Conservation (phyloP, 2,113 vertebrate species). For the Phylloscopus trochilus region DNA sequence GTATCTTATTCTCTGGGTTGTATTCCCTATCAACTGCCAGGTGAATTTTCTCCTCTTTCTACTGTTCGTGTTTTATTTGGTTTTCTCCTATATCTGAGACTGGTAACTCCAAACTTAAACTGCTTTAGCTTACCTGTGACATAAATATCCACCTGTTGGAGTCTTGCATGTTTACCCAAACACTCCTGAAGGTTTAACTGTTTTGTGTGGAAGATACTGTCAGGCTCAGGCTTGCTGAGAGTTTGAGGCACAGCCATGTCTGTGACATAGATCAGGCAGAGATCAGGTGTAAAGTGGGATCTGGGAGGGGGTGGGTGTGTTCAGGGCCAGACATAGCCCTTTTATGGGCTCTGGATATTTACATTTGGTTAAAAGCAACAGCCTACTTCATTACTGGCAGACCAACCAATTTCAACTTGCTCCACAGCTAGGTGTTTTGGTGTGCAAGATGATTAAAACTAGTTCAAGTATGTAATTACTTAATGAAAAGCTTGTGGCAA, state of each 20-base stretch:
- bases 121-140: not conserved
- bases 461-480: not conserved
- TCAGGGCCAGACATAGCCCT: not conserved
- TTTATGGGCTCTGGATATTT: not conserved
- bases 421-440: not conserved
- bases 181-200: not conserved
- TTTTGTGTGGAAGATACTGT: not conserved
- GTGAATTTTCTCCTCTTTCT: not conserved
- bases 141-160: not conserved
- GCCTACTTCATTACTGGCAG: not conserved
- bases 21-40: not conserved
- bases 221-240: not conserved
- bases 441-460: not conserved
- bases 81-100: not conserved
- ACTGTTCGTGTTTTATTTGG: not conserved
- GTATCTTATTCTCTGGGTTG: not conserved
- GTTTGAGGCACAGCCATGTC: not conserved
- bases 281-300: not conserved
- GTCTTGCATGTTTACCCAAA: not conserved
- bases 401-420: not conserved
- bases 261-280: rapidly evolving
- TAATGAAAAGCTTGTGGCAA: not conserved
- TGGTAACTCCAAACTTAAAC: not conserved
- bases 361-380: not conserved
- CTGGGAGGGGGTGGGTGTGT: not conserved